Conservation (phyloP, 1,140 invertebrate species). For the Panulirus ornatus region DNA sequence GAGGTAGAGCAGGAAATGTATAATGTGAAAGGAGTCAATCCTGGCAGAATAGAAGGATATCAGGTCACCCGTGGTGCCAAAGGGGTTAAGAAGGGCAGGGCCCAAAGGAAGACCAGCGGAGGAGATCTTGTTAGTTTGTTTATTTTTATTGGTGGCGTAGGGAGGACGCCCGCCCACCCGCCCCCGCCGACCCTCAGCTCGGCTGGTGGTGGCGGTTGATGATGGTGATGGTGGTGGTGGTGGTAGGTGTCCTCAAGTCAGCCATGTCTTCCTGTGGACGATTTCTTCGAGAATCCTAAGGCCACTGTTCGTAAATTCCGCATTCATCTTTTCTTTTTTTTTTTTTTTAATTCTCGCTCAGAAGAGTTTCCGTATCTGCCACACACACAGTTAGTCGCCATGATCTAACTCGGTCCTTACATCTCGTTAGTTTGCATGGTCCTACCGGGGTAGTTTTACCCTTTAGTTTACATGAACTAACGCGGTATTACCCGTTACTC, state of each 20-base stretch:
- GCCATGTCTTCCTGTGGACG: background rate
- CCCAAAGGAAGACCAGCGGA: background rate
- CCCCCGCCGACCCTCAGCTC: no score
- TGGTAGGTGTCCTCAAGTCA: background rate
- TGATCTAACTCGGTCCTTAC: no score
- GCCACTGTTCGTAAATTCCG: no score
- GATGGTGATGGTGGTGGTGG: background rate
- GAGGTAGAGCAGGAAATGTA: background rate
- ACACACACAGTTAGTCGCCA: no score
- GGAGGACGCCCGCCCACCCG: background rate
- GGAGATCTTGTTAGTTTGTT: constrained; percentile 2
- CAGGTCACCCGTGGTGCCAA: constrained; percentile 33
- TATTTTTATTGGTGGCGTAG: constrained; percentile 15
- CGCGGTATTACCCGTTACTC: no score
- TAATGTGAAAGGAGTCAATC: constrained; percentile 23
- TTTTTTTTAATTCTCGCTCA: background rate
- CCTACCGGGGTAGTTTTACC: no score
- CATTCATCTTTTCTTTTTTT: background rate
- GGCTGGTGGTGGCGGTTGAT: no score
- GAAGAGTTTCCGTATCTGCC: no score
- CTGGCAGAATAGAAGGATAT: constrained; percentile 18
- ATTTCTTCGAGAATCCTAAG: background rate
- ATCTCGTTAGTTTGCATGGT: no score
- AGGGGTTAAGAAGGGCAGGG: background rate
- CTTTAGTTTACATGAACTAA: no score